Conservation (phyloP, 1,140 invertebrate species). For the Zaprionus capensis region DNA sequence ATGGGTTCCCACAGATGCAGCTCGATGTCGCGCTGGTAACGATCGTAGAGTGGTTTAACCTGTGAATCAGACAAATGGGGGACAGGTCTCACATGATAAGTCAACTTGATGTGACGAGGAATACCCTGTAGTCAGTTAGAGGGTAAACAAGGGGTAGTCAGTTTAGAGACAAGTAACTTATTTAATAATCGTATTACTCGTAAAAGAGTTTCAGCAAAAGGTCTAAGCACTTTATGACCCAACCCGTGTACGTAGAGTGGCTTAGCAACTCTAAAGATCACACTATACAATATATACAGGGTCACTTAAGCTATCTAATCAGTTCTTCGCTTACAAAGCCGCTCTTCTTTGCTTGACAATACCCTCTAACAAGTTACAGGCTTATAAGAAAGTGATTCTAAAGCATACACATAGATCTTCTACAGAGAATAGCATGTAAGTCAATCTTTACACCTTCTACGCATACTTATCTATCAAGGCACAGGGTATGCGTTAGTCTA, state of each 20-base stretch:
- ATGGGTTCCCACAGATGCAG: slow-evolving; percentile 85
- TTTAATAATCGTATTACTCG: not conserved
- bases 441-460: too few relatives aligned
- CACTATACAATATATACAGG: too few relatives aligned
- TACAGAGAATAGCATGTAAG: too few relatives aligned
- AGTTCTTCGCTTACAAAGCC: too few relatives aligned
- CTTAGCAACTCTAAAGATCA: not conserved
- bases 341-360: too few relatives aligned
- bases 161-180: not conserved
- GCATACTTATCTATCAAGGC: not conserved
- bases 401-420: too few relatives aligned
- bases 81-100: slow-evolving; percentile 11
- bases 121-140: slow-evolving; percentile 8
- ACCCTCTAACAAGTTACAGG: too few relatives aligned
- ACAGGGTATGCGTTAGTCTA: slow-evolving; percentile 1
- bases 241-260: not conserved
- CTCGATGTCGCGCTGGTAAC: slow-evolving; percentile 84
- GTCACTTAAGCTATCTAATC: too few relatives aligned
- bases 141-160: not conserved
- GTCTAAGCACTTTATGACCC: not conserved
- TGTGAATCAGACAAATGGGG: slow-evolving; percentile 48
- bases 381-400: too few relatives aligned
- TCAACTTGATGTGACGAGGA: slow-evolving; percentile 2
- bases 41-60: slow-evolving; percentile 85
- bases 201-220: not conserved